Conservation (phyloP, 1,140 invertebrate species). For the Drosophila orosa region DNA sequence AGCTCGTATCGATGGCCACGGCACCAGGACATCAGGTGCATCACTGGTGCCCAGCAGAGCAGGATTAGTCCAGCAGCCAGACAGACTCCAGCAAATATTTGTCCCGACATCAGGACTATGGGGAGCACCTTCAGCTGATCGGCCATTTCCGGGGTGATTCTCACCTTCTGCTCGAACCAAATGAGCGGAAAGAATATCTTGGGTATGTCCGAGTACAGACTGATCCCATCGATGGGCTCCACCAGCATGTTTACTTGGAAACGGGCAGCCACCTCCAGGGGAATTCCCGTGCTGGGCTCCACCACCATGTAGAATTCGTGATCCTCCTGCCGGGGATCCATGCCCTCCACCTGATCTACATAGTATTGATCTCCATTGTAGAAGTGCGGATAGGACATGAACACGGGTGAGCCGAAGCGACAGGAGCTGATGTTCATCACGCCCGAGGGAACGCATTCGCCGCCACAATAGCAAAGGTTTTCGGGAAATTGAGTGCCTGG, state of each 20-base stretch:
- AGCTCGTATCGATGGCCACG: constrained; percentile 53
- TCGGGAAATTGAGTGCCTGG: constrained; percentile 86
- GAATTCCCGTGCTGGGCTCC: constrained; percentile 90
- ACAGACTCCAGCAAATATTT: constrained; percentile 72
- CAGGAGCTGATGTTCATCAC: constrained; percentile 89
- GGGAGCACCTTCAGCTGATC: constrained; percentile 78
- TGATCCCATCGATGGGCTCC: constrained; percentile 87
- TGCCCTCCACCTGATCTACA: constrained; percentile 87
- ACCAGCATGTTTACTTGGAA: constrained; percentile 92
- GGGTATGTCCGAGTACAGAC: constrained; percentile 88
- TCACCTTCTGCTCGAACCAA: constrained; percentile 90
- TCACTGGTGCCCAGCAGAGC: constrained; percentile 67
- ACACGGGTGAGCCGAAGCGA: constrained; percentile 91
- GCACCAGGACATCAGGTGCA: constrained; percentile 49
- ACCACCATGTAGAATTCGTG: constrained; percentile 90
- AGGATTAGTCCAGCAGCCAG: constrained; percentile 73
- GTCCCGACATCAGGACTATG: constrained; percentile 58
- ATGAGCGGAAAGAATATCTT: constrained; percentile 90
- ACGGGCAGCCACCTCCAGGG: constrained; percentile 89
- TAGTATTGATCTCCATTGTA: constrained; percentile 90
- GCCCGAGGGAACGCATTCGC: constrained; percentile 89
- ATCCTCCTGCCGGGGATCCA: constrained; percentile 88
- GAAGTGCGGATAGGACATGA: constrained; percentile 94
- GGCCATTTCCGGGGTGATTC: constrained; percentile 86
- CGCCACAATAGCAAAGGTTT: constrained; percentile 90